Percentiles rank a stretch among this genome's conserved stretches.
phyloP scores from a whole-genome alignment of 2,113 vertebrate genomes.

The Lipophrys pholis region DNA sequence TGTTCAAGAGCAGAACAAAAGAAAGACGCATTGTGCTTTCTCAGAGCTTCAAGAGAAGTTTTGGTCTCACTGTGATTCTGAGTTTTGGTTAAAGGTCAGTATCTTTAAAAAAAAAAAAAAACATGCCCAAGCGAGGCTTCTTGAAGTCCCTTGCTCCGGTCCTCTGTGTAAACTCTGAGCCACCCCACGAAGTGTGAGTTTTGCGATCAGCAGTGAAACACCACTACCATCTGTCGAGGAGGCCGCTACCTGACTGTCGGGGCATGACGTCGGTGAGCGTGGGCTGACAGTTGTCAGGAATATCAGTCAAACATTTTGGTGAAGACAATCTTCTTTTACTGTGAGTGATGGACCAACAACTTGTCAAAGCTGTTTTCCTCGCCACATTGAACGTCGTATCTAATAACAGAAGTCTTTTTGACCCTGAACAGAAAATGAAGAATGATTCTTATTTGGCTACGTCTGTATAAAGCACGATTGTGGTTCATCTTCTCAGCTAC shows the following conservation, averaged over 20 bases:
- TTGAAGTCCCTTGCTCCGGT: slow-evolving; percentile 18
- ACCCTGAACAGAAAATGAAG: slow-evolving; percentile 15
- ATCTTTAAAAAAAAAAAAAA: slow-evolving; percentile 24
- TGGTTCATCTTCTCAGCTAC: background rate
- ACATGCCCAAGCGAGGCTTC: slow-evolving; percentile 17
- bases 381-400: background rate
- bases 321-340: background rate
- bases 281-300: slow-evolving; percentile 23
- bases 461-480: background rate
- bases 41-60: background rate
- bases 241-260: slow-evolving; percentile 53
- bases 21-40: background rate
- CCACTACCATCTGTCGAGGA: slow-evolving; percentile 64
- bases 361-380: background rate
- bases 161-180: slow-evolving; percentile 42
- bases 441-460: background rate
- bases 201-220: slow-evolving; percentile 64
- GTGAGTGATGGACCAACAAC: background rate
- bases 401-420: background rate
- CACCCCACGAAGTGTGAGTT: slow-evolving; percentile 57
- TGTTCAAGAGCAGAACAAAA: background rate
- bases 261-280: slow-evolving; percentile 30
- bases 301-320: background rate
- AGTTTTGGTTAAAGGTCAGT: slow-evolving; percentile 13
- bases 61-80: background rate